phyloP scores from a whole-genome alignment of 2,113 vertebrate genomes.

The Protobothrops flavoviridis region DNA sequence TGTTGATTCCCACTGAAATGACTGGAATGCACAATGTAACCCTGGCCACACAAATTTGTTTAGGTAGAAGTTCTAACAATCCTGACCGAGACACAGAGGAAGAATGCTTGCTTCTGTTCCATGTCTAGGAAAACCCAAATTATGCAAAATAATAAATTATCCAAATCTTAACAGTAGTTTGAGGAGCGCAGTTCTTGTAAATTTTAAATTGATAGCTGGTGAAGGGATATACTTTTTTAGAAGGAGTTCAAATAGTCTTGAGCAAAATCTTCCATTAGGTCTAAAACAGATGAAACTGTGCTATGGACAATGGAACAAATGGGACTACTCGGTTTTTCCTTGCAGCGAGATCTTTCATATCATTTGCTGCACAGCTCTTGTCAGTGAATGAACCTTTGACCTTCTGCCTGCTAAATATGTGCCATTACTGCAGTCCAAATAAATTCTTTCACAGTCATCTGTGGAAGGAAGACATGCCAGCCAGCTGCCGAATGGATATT shows the following conservation, averaged over 20 bases:
- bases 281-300: neutral
- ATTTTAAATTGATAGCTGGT: neutral
- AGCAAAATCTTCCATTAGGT: neutral
- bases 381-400: neutral
- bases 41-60: neutral
- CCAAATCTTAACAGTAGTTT: neutral
- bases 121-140: neutral
- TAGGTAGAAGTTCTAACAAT: neutral
- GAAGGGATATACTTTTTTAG: neutral
- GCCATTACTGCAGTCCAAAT: neutral
- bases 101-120: neutral
- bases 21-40: neutral
- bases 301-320: neutral
- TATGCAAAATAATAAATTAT: neutral
- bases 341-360: neutral
- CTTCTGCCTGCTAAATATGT: neutral
- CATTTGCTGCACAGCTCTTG: neutral
- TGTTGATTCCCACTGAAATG: neutral
- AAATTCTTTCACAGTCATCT: neutral
- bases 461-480: neutral
- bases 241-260: neutral
- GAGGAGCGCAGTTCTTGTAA: neutral
- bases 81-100: neutral
- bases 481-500: neutral
- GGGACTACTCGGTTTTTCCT: neutral